Conservation (phyloP, 2,888 invertebrate species). For the Sympetrum striolatum region DNA sequence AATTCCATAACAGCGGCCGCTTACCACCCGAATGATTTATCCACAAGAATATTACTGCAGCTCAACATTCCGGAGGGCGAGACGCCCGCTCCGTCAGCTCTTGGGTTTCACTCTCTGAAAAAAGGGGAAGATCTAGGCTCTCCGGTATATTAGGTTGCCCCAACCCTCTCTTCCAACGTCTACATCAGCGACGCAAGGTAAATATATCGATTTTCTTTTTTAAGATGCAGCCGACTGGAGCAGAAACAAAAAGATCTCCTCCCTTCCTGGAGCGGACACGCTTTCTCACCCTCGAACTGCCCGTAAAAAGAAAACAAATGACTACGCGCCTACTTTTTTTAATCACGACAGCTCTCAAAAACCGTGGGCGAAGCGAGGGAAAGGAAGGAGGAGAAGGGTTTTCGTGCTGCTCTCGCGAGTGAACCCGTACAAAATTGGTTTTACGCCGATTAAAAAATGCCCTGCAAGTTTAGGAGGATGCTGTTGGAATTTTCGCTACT, state of each 20-base stretch:
- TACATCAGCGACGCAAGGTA: background rate
- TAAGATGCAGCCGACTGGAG: background rate
- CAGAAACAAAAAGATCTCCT: background rate
- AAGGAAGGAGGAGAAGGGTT: background rate
- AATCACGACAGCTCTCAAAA: background rate
- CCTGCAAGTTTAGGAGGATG: too few species aligned
- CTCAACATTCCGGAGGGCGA: background rate
- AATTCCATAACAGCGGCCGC: background rate
- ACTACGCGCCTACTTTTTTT: background rate
- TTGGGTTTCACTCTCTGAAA: background rate
- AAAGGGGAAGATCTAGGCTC: background rate
- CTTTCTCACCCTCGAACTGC: background rate
- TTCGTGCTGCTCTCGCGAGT: too few species aligned
- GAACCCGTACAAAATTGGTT: too few species aligned
- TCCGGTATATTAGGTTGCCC: background rate
- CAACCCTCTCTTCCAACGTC: background rate
- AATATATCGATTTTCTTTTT: background rate
- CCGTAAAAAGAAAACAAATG: background rate
- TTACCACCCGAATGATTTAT: background rate
- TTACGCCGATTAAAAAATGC: too few species aligned
- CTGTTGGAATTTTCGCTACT: too few species aligned
- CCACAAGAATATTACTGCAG: background rate
- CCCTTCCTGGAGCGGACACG: background rate
- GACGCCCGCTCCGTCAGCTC: background rate
- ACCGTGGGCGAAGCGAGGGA: background rate